These are phyloP conservation scores for Acanthosepion lycidas DNA, from an alignment of 2,888 invertebrate genomes.

Conservation along the genomic window DNA sequence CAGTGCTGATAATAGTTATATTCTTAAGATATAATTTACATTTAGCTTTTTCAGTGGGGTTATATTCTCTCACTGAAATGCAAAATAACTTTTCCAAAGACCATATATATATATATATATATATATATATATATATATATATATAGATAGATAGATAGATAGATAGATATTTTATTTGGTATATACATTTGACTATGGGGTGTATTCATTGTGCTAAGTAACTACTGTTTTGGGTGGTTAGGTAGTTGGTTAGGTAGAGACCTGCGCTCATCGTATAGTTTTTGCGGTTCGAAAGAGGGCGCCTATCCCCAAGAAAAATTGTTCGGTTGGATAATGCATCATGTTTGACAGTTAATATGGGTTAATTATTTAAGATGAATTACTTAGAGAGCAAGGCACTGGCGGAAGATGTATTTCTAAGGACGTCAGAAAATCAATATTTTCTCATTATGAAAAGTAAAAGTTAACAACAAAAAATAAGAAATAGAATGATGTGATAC, in stretches of 20 bases:
- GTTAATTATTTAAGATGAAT: conserved; percentile 33
- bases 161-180: neutral
- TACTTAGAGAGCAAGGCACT: conserved; percentile 11
- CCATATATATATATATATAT: no score
- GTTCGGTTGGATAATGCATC: neutral
- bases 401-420: conserved; percentile 21
- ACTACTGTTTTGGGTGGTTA: neutral
- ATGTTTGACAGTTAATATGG: conserved; percentile 33
- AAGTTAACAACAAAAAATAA: neutral
- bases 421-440: conserved; percentile 20
- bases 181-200: neutral
- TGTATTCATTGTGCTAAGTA: neutral
- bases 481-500: neutral
- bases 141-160: neutral
- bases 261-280: neutral
- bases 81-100: no score
- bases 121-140: neutral
- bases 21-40: no score
- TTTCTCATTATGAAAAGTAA: conserved; percentile 15
- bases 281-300: conserved; percentile 9
- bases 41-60: no score
- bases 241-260: neutral
- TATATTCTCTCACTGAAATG: no score
- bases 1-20: no score
- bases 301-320: conserved; percentile 18